A percentile compares a stretch with the other conserved stretches of the same genome.
phyloP scores from a whole-genome alignment of 2,113 vertebrate species.

The Ariopsis seemanni region DNA sequence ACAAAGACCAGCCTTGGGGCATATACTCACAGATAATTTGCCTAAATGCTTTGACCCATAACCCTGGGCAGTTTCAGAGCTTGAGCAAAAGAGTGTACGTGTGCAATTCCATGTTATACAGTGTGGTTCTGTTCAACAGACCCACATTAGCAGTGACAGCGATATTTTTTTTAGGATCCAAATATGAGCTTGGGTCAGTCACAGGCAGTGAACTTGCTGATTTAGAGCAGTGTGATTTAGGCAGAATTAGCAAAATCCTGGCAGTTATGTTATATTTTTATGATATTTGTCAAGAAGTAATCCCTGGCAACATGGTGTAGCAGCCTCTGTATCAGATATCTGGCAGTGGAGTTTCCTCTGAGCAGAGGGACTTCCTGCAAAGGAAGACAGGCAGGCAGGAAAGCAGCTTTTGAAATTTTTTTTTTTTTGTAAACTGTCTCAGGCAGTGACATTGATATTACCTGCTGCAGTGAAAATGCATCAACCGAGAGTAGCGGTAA shows the following conservation, averaged over 20 bases:
- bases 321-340: slow-evolving; percentile 30
- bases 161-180: neutral
- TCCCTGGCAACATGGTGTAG: slow-evolving; percentile 41
- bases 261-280: slow-evolving; percentile 6
- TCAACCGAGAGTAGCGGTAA: slow-evolving; percentile 36
- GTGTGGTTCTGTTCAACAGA: slow-evolving; percentile 48
- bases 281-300: neutral
- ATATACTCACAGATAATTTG: slow-evolving; percentile 9
- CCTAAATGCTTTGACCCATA: slow-evolving; percentile 26
- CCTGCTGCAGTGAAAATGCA: slow-evolving; percentile 36
- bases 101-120: slow-evolving; percentile 5
- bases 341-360: slow-evolving; percentile 47
- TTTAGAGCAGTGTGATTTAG: slow-evolving; percentile 35
- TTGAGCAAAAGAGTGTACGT: slow-evolving; percentile 42
- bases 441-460: slow-evolving; percentile 41
- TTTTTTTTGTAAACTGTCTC: slow-evolving; percentile 29
- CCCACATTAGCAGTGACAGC: slow-evolving; percentile 41
- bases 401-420: slow-evolving; percentile 48
- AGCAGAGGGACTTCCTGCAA: slow-evolving; percentile 34
- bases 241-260: slow-evolving; percentile 3
- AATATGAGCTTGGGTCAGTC: neutral
- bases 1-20: slow-evolving; percentile 14
- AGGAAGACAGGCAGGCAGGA: slow-evolving; percentile 38
- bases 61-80: slow-evolving; percentile 32
- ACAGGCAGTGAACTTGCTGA: slow-evolving; percentile 33